phyloP scores from a whole-genome alignment of 35 echinoderm and acorn worm genomes.

The Apostichopus californicus region DNA sequence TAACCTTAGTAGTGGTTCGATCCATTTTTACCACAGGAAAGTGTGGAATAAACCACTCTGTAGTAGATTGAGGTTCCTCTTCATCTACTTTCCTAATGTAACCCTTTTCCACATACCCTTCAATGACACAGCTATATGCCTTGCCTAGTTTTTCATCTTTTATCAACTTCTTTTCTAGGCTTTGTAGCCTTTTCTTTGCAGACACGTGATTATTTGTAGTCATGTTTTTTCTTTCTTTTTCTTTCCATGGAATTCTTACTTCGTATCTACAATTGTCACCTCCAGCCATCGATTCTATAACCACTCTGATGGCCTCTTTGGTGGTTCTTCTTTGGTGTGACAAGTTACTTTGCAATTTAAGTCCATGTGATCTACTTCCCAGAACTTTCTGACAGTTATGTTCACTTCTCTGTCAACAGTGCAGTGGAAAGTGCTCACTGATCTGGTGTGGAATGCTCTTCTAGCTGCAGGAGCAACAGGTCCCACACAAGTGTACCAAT shows the following conservation, averaged over 20 bases:
- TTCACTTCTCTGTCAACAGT: constrained; percentile 1
- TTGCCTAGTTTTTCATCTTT: constrained; percentile 10
- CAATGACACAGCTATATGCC: constrained; percentile 35
- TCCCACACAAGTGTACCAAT: constrained; percentile 55
- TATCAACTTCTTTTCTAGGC: constrained; percentile 18
- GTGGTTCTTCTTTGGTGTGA: constrained; percentile 38
- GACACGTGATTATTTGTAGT: constrained; percentile 3
- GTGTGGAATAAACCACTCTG: constrained; percentile 55
- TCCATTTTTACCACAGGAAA: constrained; percentile 62
- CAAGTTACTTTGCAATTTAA: neutral
- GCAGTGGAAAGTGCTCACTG: neutral
- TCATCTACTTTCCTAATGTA: constrained; percentile 50
- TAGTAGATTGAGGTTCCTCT: neutral
- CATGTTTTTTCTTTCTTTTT: too few species aligned
- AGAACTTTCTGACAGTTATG: constrained; percentile 11
- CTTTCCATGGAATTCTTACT: constrained; percentile 54
- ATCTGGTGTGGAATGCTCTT: constrained; percentile 6
- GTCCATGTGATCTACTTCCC: constrained; percentile 48
- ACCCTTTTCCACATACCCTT: constrained; percentile 19
- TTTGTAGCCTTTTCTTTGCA: neutral
- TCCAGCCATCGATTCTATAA: neutral
- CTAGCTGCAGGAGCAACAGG: neutral
- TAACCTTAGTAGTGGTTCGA: constrained; percentile 30
- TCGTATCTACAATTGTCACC: neutral
- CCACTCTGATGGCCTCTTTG: neutral